Base-by-base conservation (phyloP, 1,140 invertebrate species). In the Drosophila sturtevanti region DNA sequence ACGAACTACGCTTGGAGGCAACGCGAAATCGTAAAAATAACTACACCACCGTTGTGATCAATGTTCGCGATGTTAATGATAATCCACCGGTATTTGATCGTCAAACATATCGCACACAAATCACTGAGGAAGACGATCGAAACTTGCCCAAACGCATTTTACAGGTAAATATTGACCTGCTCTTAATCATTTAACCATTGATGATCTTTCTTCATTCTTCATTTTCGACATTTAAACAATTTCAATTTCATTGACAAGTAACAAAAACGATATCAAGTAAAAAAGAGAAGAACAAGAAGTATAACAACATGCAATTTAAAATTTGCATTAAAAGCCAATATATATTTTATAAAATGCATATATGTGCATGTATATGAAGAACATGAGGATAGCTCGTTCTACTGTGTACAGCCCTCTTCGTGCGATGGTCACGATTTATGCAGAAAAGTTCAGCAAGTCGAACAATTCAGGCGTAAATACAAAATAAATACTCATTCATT, bases 61-160 rank as follows among this genome's bases (percentile, higher is more conserved):
- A 94, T 87, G 94, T 95, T 64, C 94, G 94, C 89, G 94, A 94
- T 90, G 93, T 94, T 67, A 94, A 94, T 87, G 94, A 95, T 91
- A 94, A 94, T 92, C 92, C 93, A 69, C 94, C 94, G 55, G 93
- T 94, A 37, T 95, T 95, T 89, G 94, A 95, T 92, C 92, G 94
- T 69, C 94, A 94, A 71, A 94, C 94, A 73, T 95, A 95, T 92
- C 93, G 95, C 81, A 94, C 94, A 62, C 94, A 94, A 91, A 95
- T 95, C 82, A 94, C 94, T 9, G 94, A 95, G 80, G 94, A 95
- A 89, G 94, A 95, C 89, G 94, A 95, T 92, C 90, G 94, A 62
- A 94, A 94, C 87, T 92, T 95, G 79, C 94, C 94, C 56, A 95
- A 95, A 89, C 92, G 93, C 79, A 93, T 95, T 72, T 91, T 95